phyloP scores from a whole-genome alignment of 2,113 vertebrate genomes.

The Nycticorax nycticorax region DNA sequence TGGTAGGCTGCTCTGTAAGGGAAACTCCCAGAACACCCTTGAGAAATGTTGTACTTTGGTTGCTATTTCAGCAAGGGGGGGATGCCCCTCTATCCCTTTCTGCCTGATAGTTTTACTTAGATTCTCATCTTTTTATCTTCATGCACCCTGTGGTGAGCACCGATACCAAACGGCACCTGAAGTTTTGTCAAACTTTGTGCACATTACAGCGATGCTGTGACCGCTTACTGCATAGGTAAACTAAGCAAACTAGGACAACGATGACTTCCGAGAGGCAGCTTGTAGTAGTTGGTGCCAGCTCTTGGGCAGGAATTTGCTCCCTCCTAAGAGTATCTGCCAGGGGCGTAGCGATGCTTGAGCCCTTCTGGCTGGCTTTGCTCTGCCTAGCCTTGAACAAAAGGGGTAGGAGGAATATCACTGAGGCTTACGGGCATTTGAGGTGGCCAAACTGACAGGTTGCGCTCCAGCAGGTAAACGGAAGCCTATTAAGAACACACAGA shows the following conservation, averaged over 20 bases:
- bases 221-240: not conserved
- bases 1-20: not conserved
- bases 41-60: not conserved
- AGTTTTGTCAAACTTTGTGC: not conserved
- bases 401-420: not conserved
- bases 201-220: rapidly evolving
- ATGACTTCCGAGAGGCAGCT: not conserved
- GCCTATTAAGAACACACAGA: constrained; percentile 56
- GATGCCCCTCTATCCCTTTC: not conserved
- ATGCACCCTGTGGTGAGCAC: not conserved
- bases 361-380: not conserved
- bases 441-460: constrained; percentile 60
- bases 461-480: constrained; percentile 49
- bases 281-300: not conserved
- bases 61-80: not conserved
- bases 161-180: rapidly evolving
- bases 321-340: not conserved
- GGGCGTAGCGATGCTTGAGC: not conserved
- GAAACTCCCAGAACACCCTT: not conserved
- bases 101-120: not conserved
- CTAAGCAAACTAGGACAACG: constrained; percentile 12
- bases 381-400: not conserved
- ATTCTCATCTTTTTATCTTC: not conserved
- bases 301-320: not conserved
- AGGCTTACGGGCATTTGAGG: constrained; percentile 25